Evolutionary conservation across 2,888 invertebrate genomes (phyloP), one percentile per base, ranked within the genome.

Genomic region (Alentia gelatinosa): DNA sequence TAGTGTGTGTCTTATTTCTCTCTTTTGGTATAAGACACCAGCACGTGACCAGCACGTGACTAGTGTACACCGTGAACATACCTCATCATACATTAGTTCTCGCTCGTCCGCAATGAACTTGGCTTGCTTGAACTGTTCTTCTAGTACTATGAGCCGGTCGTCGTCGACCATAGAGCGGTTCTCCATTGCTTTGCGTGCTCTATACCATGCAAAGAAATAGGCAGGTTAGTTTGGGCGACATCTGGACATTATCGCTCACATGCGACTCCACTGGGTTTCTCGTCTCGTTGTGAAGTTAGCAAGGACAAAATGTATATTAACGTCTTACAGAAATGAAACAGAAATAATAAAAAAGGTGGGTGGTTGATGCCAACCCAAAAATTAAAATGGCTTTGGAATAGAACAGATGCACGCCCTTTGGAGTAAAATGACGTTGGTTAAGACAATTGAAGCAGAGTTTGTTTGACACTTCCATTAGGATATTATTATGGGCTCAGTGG

Each of bases 41-140:
- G 68, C 19, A 56, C 56, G n/a, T 56, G 56, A 56, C 68, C 68
- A 68, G 68, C 19, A 56, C 56, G n/a, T 56, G 56, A 56, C 56
- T 30, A 12, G 68, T 68, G 68, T 79, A 42, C 42, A 86, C 86
- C 56, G 19, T 79, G 23, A 90, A 90, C 90, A 40, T 90, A 90
- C 90, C 90, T 90, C 90, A 33, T 90, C 90, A 63, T 90, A 90
- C 90, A 90, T 90, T 39, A 56, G 86, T 74, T 90, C 84, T 35
- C 90, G 90, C 86, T 90, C 90, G 56, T 90, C 90, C n/a, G 90
- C 90, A 12, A 90, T 90, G 68, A 42, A 90, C 90, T 90, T 90
- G 90, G 91, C 91, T 56, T 89, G 89, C 91, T 91, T 91, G 42
- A 75, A 68, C 79, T 89, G 89, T 30, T 91, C 91, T 68, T 91